Evolutionary conservation across 2,888 invertebrate species (phyloP).

Genomic region (Pyralis farinalis): DNA sequence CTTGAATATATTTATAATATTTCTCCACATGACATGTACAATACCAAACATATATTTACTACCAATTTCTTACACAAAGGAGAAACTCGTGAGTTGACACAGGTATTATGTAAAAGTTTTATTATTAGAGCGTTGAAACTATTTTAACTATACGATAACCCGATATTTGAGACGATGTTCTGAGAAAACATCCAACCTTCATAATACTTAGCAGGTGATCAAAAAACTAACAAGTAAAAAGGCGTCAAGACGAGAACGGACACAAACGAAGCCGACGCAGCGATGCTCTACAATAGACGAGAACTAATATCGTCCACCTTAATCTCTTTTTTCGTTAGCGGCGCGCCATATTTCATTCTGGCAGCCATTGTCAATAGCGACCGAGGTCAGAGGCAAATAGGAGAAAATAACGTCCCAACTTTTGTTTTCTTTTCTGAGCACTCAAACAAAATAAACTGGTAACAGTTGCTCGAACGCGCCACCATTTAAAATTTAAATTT

Average conservation of each 20-base stretch:
- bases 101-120: too few relatives aligned
- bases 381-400: slow-evolving; percentile 78
- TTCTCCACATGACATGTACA: too few relatives aligned
- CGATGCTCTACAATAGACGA: slow-evolving; percentile 34
- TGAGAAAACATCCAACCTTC: slow-evolving; percentile 59
- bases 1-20: too few relatives aligned
- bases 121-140: background rate
- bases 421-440: slow-evolving; percentile 73
- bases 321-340: slow-evolving; percentile 76
- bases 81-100: too few relatives aligned
- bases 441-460: slow-evolving; percentile 72
- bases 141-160: background rate
- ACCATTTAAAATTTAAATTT: slow-evolving; percentile 70
- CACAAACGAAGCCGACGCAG: slow-evolving; percentile 21
- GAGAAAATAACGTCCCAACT: slow-evolving; percentile 65
- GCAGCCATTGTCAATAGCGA: slow-evolving; percentile 77
- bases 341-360: slow-evolving; percentile 77
- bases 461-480: slow-evolving; percentile 68
- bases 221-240: slow-evolving; percentile 52
- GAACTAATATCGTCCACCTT: slow-evolving; percentile 63
- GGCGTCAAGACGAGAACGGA: slow-evolving; percentile 28
- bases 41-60: too few relatives aligned
- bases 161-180: slow-evolving; percentile 17
- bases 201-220: slow-evolving; percentile 59
- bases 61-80: too few relatives aligned